Base-by-base conservation (phyloP, 2,888 invertebrate species). In the Apotomis capreana region DNA sequence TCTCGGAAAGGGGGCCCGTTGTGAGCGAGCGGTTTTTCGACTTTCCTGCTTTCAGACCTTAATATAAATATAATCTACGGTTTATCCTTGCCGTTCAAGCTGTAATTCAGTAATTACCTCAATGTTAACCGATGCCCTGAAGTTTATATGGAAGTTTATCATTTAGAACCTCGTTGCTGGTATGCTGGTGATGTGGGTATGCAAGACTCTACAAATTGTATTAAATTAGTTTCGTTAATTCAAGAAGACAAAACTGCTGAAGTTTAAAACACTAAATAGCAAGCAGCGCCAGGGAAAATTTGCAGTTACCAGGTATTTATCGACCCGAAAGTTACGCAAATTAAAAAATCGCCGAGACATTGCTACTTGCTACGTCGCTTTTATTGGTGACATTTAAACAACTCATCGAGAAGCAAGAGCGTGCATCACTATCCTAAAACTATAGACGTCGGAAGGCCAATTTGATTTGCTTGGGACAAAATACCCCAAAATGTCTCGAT, bases 1-100 rank as follows among this genome's bases (percentile, higher is more conserved):
- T 71, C 71, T 67, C 26, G 61, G 72, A 72, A 68, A 40, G 57
- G 44, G 40, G 46, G 44, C 51, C 62, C 59, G 61, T 68, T 62
- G 0, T 0, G 0, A 2, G 37, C 46, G 59, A 68, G 68, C 12
- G 37, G 59, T 37, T 37, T 67, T 57, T 57, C 55, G 63, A 36
- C 55, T 58, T 49, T 69, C 59, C 26, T 15, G 51, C 57, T 68
- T 71, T 68, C 61, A 49, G 65, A 46, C 52, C 37, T 67, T n/a
- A 44, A 26, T 26, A 54, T 15, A 15, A 15, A 15, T 15, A 15
- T 15, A 15, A 15, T 60, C 46, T 37, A 12, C 60, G 13, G 54
- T 49, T 49, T 15, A 13, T 15, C 13, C 9, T 46, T 46, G 9
- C 46, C 9, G 9, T 46, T 9, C 46, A 10, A 46, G 8, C 10